Base-by-base conservation (phyloP, 2,888 invertebrate genomes). In the Hartigia nigra region DNA sequence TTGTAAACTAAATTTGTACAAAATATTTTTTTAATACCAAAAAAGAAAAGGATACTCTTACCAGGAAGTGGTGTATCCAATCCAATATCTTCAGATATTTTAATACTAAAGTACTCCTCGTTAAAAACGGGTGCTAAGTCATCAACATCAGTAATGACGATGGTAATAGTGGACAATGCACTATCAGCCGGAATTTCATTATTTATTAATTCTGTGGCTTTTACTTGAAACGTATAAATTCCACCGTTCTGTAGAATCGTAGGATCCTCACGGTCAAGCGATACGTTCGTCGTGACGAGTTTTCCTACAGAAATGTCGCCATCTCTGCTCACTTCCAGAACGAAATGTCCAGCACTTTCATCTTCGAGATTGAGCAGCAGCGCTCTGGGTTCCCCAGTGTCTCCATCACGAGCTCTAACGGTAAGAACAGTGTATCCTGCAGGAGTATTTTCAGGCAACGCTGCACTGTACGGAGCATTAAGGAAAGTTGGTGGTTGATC, bases 401-500 rank as follows among this genome's bases (percentile, higher is more conserved):
- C 97, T 0, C 97, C 97, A 87, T 97, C 97, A 80, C 95, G 94
- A 0, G 96, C 97, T 84, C 94, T 92, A 0, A 97, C 95, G 31
- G 95, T 95, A 88, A 96, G 91, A 78, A 97, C 94, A 75, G 94
- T 89, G 69, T 90, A 86, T 36, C 87, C 86, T 31, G 94, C 92
- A 1, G 93, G 92, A 0, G 95, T 95, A 86, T 96, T 96, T 91
- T 97, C 97, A 4, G 94, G 93, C 0, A 97, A 93, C 0, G 95
- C 95, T 1, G 95, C 95, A 5, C 96, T 96, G 87, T 96, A 97
- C 0, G 97, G 97, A 0, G 96, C 95, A 88, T 96, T 96, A 0
- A 95, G 90, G 87, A 97, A 97, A n/a, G 94, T 92, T 0, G 97
- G 97, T 12, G 96, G 95, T 86, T 96, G 96, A 91, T 97, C 97